Base-by-base conservation (phyloP, 2,797 vertebrate genomes). In the Helicolenus hilgendorfi region DNA sequence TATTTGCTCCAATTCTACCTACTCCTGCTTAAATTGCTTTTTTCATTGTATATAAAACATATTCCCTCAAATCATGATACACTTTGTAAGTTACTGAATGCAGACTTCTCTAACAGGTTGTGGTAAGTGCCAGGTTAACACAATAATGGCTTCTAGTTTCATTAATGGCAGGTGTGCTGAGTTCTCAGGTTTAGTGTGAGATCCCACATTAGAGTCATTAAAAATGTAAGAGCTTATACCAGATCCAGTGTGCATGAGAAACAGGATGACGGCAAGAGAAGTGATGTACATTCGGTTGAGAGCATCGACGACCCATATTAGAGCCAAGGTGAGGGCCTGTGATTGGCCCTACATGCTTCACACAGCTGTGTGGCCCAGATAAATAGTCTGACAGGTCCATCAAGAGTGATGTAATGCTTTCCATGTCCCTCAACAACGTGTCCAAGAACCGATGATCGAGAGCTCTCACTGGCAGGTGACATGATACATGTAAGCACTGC, bases 351-450 rank as follows among this genome's bases (percentile, higher is more conserved):
- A 36, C 58, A 68, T 64, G 81, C 70, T 77, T 77, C 79, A 73
- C 36, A 29, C n/a, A 15, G 14, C 49, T 58, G 65, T 81, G 59
- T 91, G 84, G 74, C 68, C 79, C 27, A 77, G 79, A 87, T 74
- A 74, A 70, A 91, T 76, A 62, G 56, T 77, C 72, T 53, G 64
- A 71, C 64, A 78, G 73, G 77, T 75, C 80, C 55, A 74, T 83
- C 53, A 53, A 62, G 72, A 74, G 36, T 65, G 63, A 91, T 83
- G 83, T 58, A 63, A 81, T 59, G 77, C 22, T 84, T 81, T 72
- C 26, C 64, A 79, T 76, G 31, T 68, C 49, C 59, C 60, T 62
- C 76, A 41, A 68, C 60, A 85, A 33, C 74, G 33, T 81, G 58
- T 80, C 68, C 33, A 83, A 73, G 41, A 68, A 56, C 5, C 26